Evolutionary conservation across 2,113 vertebrate genomes (phyloP).

Genomic region (Oceanodroma tethys): DNA sequence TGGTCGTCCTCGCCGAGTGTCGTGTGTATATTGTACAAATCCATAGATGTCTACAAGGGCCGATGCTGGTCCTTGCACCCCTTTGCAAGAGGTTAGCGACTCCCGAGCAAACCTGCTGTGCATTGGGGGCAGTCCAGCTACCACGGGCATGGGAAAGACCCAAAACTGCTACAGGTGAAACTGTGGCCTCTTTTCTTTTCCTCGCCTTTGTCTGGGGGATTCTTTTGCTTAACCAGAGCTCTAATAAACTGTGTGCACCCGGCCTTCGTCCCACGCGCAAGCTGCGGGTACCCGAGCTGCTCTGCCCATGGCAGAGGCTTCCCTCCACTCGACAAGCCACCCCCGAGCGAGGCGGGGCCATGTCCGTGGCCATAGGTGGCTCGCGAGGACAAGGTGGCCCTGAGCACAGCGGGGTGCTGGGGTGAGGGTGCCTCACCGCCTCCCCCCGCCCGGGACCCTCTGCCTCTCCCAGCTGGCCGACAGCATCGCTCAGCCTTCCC

Average conservation of each 20-base stretch:
- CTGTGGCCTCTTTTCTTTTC: background rate
- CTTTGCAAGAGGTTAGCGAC: accelerated
- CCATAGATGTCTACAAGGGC: background rate
- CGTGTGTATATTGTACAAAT: background rate
- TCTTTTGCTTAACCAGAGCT: background rate
- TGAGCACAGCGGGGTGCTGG: background rate
- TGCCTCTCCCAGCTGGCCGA: background rate
- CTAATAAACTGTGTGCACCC: background rate
- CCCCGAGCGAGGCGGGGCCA: accelerated
- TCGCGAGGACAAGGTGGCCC: accelerated
- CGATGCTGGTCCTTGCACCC: background rate
- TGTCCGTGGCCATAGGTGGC: accelerated
- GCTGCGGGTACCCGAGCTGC: background rate
- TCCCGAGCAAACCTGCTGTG: background rate
- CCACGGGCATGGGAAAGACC: background rate
- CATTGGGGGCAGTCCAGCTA: background rate
- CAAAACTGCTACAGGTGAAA: background rate
- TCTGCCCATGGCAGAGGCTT: background rate
- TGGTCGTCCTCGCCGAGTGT: accelerated
- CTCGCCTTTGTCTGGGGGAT: background rate
- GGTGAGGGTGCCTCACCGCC: background rate
- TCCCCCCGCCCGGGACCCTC: accelerated
- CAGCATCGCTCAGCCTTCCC: background rate
- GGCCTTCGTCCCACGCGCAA: background rate
- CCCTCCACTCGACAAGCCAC: background rate